These are phyloP conservation scores for Anthonomus grandis DNA, from an alignment of 1,140 invertebrate species.

Conservation along the genomic window DNA sequence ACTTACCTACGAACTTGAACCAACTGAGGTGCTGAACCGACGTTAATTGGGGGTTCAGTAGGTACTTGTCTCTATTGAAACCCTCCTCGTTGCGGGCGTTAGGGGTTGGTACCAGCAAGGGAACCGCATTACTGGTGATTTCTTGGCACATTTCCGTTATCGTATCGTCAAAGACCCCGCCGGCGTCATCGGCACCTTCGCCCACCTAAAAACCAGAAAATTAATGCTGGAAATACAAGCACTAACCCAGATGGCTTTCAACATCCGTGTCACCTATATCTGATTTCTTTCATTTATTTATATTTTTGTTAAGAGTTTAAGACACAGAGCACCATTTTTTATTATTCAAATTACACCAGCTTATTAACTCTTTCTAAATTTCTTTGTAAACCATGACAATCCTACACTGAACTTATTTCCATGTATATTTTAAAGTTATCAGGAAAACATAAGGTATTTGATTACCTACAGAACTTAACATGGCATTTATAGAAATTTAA, in stretches of 20 bases:
- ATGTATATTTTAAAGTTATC: too few relatives aligned
- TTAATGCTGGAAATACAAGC: not conserved
- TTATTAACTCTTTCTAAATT: too few relatives aligned
- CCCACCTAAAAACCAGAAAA: slow-evolving; percentile 47
- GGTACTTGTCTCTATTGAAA: slow-evolving; percentile 61
- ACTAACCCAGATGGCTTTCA: not conserved
- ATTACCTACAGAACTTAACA: too few relatives aligned
- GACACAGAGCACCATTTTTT: too few relatives aligned
- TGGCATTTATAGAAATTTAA: too few relatives aligned
- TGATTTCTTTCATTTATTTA: too few relatives aligned
- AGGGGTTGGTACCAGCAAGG: slow-evolving; percentile 57
- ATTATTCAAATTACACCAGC: too few relatives aligned
- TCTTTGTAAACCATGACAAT: too few relatives aligned
- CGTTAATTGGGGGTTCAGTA: slow-evolving; percentile 61
- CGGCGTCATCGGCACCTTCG: slow-evolving; percentile 69
- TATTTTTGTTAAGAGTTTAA: too few relatives aligned
- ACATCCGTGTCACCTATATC: too few relatives aligned
- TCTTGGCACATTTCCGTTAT: slow-evolving; percentile 69
- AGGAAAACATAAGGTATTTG: too few relatives aligned
- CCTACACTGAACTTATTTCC: too few relatives aligned
- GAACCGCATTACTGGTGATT: slow-evolving; percentile 52
- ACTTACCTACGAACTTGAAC: slow-evolving; percentile 60
- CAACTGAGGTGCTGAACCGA: slow-evolving; percentile 54
- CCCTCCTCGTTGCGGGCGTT: slow-evolving; percentile 59
- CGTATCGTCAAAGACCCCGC: slow-evolving; percentile 70